phyloP scores from a whole-genome alignment of 2,888 invertebrate species.

The Geophilus truncorum region DNA sequence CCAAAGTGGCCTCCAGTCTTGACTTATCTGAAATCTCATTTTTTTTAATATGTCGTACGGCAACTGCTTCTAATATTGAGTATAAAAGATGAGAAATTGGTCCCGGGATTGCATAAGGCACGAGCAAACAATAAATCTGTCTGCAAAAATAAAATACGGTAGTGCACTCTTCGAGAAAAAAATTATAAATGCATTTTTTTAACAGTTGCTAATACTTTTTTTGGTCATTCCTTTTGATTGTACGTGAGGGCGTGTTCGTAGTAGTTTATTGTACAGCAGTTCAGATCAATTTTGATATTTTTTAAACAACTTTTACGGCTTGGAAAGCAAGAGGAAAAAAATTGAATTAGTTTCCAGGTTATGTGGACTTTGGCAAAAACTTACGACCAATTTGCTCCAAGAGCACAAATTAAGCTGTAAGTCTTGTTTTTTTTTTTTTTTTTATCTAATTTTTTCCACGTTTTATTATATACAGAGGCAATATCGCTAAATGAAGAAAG shows the following conservation, averaged over 20 bases:
- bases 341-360: slow-evolving; percentile 18
- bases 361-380: slow-evolving; percentile 15
- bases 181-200: too few relatives aligned
- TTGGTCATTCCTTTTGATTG: too few relatives aligned
- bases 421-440: neutral
- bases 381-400: slow-evolving; percentile 15
- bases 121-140: neutral
- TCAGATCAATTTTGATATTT: neutral
- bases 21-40: neutral
- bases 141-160: neutral
- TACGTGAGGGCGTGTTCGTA: too few relatives aligned
- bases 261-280: too few relatives aligned
- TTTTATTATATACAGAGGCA: neutral
- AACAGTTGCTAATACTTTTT: too few relatives aligned
- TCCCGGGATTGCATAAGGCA: neutral
- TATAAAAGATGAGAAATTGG: neutral
- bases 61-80: neutral
- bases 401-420: slow-evolving; percentile 25
- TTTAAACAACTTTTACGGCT: neutral
- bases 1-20: neutral
- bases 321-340: neutral
- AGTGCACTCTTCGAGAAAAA: neutral
- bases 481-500: slow-evolving; percentile 1
- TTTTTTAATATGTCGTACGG: neutral
- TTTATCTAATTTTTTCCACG: neutral